phyloP scores from a whole-genome alignment of 1,140 invertebrate genomes.

The Dinoponera quadriceps region DNA sequence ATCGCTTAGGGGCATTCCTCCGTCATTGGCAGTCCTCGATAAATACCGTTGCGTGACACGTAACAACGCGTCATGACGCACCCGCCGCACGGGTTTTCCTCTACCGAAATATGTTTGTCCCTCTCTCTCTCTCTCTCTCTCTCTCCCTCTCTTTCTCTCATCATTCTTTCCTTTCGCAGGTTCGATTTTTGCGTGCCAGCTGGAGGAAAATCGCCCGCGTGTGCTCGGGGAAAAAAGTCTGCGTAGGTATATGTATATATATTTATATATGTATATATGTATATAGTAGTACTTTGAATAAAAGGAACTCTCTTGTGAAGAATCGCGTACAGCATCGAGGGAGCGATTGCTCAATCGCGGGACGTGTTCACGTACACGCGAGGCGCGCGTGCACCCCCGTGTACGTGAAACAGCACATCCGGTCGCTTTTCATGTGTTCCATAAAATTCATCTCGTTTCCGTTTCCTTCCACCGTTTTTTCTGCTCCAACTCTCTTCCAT shows the following conservation, averaged over 20 bases:
- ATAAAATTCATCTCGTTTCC: slow-evolving; percentile 41
- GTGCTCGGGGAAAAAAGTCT: slow-evolving; percentile 40
- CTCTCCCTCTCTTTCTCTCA: neutral
- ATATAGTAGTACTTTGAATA: slow-evolving; percentile 49
- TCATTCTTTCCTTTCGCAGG: too few species aligned
- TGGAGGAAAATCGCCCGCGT: slow-evolving; percentile 58
- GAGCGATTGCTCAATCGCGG: slow-evolving; percentile 60
- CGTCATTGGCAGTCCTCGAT: slow-evolving; percentile 32
- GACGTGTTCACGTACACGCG: slow-evolving; percentile 17
- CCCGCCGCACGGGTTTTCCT: neutral
- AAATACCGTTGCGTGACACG: slow-evolving; percentile 19
- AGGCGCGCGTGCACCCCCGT: neutral
- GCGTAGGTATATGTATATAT: slow-evolving; percentile 9
- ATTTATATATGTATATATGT: neutral
- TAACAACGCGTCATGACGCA: neutral
- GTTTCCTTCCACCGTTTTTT: slow-evolving; percentile 1
- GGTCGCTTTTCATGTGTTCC: slow-evolving; percentile 13
- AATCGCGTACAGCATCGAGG: slow-evolving; percentile 61
- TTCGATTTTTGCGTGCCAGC: slow-evolving; percentile 24
- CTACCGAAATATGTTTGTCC: neutral
- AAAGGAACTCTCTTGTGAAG: slow-evolving; percentile 66
- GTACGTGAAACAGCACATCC: slow-evolving; percentile 41
- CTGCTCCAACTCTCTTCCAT: neutral
- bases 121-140: neutral
- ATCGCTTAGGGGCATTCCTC: slow-evolving; percentile 43